These are phyloP conservation scores for Notocelia uddmanniana DNA, from an alignment of 2,888 invertebrate species.

Conservation along the genomic window DNA sequence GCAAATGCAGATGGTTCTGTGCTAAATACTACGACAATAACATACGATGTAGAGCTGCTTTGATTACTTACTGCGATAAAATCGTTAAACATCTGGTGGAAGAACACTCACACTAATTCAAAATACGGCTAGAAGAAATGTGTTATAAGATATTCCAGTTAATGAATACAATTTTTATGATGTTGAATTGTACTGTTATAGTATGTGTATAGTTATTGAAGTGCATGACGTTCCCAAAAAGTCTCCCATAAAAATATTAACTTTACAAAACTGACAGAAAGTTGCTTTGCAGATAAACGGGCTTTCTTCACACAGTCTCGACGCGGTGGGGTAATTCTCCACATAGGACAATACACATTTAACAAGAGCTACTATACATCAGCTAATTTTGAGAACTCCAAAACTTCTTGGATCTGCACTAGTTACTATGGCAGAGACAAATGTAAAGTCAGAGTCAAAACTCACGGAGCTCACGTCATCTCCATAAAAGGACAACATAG, in stretches of 20 bases:
- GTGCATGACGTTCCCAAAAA: not conserved
- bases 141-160: conserved; percentile 8
- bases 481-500: conserved; percentile 46
- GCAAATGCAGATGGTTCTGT: conserved; percentile 40
- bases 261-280: conserved; percentile 7
- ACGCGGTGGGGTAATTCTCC: conserved; percentile 60
- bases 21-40: conserved; percentile 36
- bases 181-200: not conserved
- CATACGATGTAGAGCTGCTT: conserved; percentile 42
- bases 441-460: conserved; percentile 56
- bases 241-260: not conserved
- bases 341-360: conserved; percentile 56
- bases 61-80: conserved; percentile 37
- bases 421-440: conserved; percentile 53
- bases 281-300: conserved; percentile 39
- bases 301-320: conserved; percentile 55
- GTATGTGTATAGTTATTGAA: not conserved
- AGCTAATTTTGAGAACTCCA: conserved; percentile 43
- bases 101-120: conserved; percentile 31
- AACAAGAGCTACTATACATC: conserved; percentile 52
- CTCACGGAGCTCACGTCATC: conserved; percentile 37
- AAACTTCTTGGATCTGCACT: conserved; percentile 59
- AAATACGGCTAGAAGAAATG: not conserved
- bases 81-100: conserved; percentile 22
- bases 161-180: conserved; percentile 15